A percentile compares a stretch with the other conserved stretches of the same genome.
These are phyloP conservation scores for Vespertilio murinus DNA, from an alignment of 2,797 vertebrate genomes.

Conservation along the genomic window DNA sequence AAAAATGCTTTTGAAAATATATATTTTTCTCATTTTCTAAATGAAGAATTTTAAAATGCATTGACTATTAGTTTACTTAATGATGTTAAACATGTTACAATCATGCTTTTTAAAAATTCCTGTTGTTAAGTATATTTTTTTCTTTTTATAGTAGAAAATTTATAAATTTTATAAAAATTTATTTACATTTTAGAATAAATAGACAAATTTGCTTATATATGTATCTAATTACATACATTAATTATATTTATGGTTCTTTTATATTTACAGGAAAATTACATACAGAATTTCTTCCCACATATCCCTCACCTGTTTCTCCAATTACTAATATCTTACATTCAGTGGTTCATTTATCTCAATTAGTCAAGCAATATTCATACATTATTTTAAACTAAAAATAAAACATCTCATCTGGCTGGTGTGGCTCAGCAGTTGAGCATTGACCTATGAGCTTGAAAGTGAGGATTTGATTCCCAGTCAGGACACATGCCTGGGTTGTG, in stretches of 20 bases:
- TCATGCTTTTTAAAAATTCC: not conserved
- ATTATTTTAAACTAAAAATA: not conserved
- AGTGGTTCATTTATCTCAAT: not conserved
- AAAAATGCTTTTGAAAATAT: not conserved
- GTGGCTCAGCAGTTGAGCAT: no score
- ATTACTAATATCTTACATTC: not conserved
- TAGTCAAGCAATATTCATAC: not conserved
- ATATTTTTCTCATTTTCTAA: not conserved
- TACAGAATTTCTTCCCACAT: not conserved
- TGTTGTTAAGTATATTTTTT: not conserved
- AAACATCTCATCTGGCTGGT: no score
- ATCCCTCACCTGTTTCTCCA: accelerated
- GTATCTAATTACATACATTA: no score
- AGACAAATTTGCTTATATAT: no score
- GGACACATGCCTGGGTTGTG: no score
- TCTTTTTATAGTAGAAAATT: not conserved
- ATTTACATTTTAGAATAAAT: not conserved
- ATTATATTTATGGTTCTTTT: no score
- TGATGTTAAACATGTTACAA: not conserved
- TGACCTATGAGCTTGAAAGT: no score
- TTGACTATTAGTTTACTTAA: not conserved
- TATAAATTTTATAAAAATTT: no score
- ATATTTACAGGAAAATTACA: not conserved
- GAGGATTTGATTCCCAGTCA: no score
- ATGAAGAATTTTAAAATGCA: not conserved